Evolutionary conservation across 2,888 invertebrate species (phyloP).

Genomic region (Harpagoxenus sublaevis): DNA sequence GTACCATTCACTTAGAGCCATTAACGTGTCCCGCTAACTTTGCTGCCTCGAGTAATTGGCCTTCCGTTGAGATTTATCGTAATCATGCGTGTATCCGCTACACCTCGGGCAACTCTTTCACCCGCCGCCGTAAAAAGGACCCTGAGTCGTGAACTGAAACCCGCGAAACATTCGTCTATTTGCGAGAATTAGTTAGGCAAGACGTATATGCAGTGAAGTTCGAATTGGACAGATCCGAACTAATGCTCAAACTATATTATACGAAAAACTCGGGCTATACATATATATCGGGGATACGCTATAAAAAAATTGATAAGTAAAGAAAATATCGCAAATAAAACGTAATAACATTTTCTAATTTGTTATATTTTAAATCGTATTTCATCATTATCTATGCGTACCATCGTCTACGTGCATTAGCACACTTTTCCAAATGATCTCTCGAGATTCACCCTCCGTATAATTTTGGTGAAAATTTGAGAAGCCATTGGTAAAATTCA

Average conservation of each 20-base stretch:
- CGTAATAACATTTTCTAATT: not conserved
- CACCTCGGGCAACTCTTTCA: slow-evolving; percentile 55
- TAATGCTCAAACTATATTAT: not conserved
- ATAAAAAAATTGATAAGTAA: not conserved
- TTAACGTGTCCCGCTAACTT: slow-evolving; percentile 73
- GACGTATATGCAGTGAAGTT: not conserved
- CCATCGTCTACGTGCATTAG: not conserved
- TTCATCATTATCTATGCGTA: not conserved
- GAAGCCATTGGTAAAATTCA: not conserved
- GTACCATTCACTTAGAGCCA: slow-evolving; percentile 78
- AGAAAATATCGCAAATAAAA: not conserved
- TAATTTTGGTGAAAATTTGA: slow-evolving; percentile 16
- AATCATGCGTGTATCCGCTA: slow-evolving; percentile 67
- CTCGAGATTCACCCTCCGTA: not conserved
- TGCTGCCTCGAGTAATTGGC: slow-evolving; percentile 69
- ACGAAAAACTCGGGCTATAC: not conserved
- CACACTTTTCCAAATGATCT: not conserved
- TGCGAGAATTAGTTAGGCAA: slow-evolving; percentile 21
- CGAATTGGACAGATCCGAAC: not conserved
- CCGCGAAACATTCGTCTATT: not conserved
- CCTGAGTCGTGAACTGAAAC: not conserved
- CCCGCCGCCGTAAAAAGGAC: slow-evolving; percentile 46
- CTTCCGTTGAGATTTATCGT: slow-evolving; percentile 76
- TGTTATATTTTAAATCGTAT: slow-evolving; percentile 1
- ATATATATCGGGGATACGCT: not conserved